Base-by-base conservation (phyloP, 2,888 invertebrate genomes). In the Schrankia costaestrigalis region DNA sequence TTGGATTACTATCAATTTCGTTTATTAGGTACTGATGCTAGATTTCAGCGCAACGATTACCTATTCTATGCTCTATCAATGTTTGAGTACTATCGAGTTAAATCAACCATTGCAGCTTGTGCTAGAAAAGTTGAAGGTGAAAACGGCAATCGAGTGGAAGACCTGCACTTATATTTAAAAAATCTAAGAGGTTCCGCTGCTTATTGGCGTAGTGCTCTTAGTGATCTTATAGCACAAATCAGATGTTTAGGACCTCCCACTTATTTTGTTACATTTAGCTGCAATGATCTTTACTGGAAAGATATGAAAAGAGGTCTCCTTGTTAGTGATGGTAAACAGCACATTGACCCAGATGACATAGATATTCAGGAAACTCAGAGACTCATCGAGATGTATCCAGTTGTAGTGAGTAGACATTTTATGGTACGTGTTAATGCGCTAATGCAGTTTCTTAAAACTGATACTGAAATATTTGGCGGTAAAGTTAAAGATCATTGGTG, bases 221-320 rank as follows among this genome's bases (percentile, higher is more conserved):
- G 8, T 1, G 17, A 26, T 9, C 26, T 26, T 15, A 7, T 26
- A 13, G 26, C 26, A 2, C 12, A 13, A 13, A 13, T 26, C n/a
- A 26, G 13, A n/a, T n/a, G n/a, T 17, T 17, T 31, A 15, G 30
- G 30, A 10, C 23, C 30, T 24, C 23, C 22, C 1, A 13, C 12
- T 7, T 26, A 9, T 21, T 33, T 12, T 33, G 11, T 28, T 1
- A 28, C 22, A 1, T 15, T 27, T 1, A 13, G 14, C 7, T 31
- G 23, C 3, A 31, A 31, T 11, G 30, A 31, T 11, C 15, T 31
- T n/a, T n/a, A 31, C 23, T 31, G 23, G 30, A 2, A 7, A 1
- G 30, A 31, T 24, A 23, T 17, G 11, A 1, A 9, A 8, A 22
- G 11, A 10, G 30, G 11, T 15, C 14, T 31, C 2, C 12, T 31